These are phyloP conservation scores for Lysandra bellargus DNA, from an alignment of 2,888 invertebrate genomes.

Conservation along the genomic window DNA sequence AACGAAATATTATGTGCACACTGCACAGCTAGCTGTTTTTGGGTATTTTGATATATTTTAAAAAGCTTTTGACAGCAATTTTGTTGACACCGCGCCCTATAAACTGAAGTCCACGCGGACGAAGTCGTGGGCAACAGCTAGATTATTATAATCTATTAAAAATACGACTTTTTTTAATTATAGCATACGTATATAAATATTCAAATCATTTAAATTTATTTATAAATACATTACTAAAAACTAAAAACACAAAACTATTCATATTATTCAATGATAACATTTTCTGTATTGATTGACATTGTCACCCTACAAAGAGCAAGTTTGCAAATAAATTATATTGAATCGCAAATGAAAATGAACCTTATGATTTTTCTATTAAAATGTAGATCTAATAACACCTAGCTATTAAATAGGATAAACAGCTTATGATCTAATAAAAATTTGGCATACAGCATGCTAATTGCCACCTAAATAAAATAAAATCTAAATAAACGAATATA, in stretches of 20 bases:
- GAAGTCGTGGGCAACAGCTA: no score
- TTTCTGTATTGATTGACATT: conserved; percentile 6
- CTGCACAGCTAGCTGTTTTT: no score
- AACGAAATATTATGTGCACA: no score
- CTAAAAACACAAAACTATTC: background rate
- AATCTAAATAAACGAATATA: background rate
- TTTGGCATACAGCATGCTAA: background rate
- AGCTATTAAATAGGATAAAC: background rate
- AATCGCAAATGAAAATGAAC: background rate
- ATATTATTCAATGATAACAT: background rate
- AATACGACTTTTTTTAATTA: no score
- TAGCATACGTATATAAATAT: background rate
- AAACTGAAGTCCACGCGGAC: no score
- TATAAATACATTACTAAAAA: background rate
- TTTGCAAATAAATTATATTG: conserved; percentile 4
- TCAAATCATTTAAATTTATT: background rate
- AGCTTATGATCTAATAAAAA: background rate
- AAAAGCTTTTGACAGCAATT: no score
- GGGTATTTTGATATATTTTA: no score
- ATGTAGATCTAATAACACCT: background rate
- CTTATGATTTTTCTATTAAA: background rate
- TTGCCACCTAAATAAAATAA: background rate
- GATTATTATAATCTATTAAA: no score
- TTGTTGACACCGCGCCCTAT: no score
- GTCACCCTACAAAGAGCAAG: conserved; percentile 31